Evolutionary conservation across 64 coral and sea anemone genomes (phyloP).

Genomic region (Catalaphyllia jardinei): DNA sequence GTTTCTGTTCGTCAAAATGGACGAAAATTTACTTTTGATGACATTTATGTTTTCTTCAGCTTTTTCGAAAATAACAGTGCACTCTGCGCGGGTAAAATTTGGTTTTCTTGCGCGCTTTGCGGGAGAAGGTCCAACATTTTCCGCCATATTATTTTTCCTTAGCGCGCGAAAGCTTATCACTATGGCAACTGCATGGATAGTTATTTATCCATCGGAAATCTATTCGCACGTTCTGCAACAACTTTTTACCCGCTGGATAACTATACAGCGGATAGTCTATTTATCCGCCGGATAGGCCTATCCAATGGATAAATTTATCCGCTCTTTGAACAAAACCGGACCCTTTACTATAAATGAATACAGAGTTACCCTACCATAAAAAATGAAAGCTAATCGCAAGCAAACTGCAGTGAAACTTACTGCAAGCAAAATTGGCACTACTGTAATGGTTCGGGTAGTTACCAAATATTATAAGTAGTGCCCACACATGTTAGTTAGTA

Average conservation of each 20-base stretch:
- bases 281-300: too few species aligned
- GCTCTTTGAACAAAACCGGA: conserved; percentile 47
- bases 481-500: too few species aligned
- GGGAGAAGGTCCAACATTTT: background rate
- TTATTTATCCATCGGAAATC: background rate
- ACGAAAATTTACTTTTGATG: conserved; percentile 34
- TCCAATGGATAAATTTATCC: conserved; percentile 32
- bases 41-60: conserved; percentile 18
- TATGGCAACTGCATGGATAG: background rate
- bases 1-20: conserved; percentile 1
- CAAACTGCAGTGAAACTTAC: too few species aligned
- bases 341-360: too few species aligned
- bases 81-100: conserved; percentile 1
- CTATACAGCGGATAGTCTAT: background rate
- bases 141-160: background rate
- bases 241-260: conserved; percentile 30
- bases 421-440: too few species aligned
- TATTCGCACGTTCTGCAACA: conserved; percentile 25
- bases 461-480: too few species aligned
- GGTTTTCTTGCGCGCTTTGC: background rate
- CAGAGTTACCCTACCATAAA: too few species aligned
- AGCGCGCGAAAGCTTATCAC: background rate
- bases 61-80: conserved; percentile 3
- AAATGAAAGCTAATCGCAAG: too few species aligned
- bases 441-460: too few species aligned